phyloP scores from a whole-genome alignment of 2,888 invertebrate genomes.

The Ypsolopha sequella region DNA sequence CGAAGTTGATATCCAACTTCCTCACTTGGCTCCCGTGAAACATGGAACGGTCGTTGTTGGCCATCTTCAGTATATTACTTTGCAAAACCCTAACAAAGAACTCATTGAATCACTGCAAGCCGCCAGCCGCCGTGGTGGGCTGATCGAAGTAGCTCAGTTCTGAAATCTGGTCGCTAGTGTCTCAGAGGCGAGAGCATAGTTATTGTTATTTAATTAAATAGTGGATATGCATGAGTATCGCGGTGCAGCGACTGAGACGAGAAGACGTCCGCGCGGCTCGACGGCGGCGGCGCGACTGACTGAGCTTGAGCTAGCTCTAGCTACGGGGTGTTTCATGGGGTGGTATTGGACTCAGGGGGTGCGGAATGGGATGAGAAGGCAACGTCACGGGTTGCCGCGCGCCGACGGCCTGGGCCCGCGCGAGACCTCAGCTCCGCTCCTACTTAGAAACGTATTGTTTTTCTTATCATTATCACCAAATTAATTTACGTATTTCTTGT shows the following conservation, averaged over 20 bases:
- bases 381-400: conserved; percentile 33
- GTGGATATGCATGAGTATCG: conserved; percentile 27
- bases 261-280: conserved; percentile 39
- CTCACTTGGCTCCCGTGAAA: conserved; percentile 12
- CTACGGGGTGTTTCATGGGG: background rate
- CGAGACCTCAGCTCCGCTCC: conserved; percentile 17
- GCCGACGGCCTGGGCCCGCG: conserved; percentile 22
- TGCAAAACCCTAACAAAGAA: conserved; percentile 1
- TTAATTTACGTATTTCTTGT: conserved; percentile 3
- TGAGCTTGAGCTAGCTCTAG: conserved; percentile 11
- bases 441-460: conserved; percentile 5
- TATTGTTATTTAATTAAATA: conserved; percentile 28
- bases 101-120: background rate
- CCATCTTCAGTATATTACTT: background rate
- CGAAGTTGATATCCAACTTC: conserved; percentile 13
- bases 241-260: conserved; percentile 8
- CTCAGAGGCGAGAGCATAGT: conserved; percentile 29
- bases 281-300: conserved; percentile 55
- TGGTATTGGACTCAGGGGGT: background rate
- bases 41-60: conserved; percentile 7
- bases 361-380: conserved; percentile 22
- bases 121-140: background rate
- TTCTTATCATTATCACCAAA: conserved; percentile 2
- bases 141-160: background rate
- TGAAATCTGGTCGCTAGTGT: conserved; percentile 12